Evolutionary conservation across 2,888 invertebrate genomes (phyloP).

Genomic region (Ochropleura plecta): DNA sequence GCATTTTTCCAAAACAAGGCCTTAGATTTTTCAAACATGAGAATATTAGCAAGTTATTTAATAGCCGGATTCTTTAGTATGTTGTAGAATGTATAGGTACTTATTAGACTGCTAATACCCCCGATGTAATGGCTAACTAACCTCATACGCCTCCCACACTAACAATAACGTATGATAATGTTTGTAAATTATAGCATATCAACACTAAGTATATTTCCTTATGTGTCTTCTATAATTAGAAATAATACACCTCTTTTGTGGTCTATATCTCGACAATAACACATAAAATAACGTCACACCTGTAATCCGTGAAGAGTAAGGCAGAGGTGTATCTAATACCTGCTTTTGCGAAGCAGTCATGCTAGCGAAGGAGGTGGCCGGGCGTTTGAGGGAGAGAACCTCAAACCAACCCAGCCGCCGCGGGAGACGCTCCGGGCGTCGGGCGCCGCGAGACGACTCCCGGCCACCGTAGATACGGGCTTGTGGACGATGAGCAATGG

Average conservation of each 20-base stretch:
- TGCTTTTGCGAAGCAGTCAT: too few species aligned
- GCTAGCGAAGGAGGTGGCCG: too few species aligned
- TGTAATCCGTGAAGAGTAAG: too few species aligned
- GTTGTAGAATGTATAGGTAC: slow-evolving; percentile 21
- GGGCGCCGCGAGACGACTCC: too few species aligned
- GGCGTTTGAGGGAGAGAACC: too few species aligned
- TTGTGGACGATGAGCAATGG: too few species aligned
- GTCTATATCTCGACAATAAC: neutral
- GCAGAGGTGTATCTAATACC: too few species aligned
- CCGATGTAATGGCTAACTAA: slow-evolving; percentile 10
- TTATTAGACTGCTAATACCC: slow-evolving; percentile 7
- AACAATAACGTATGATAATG: slow-evolving; percentile 38
- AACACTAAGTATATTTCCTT: slow-evolving; percentile 30
- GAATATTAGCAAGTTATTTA: neutral
- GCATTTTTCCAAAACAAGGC: too few species aligned
- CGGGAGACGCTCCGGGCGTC: too few species aligned
- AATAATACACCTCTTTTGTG: slow-evolving; percentile 3
- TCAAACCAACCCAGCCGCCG: too few species aligned
- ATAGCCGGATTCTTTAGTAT: neutral
- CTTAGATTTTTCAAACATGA: neutral
- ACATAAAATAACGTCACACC: too few species aligned
- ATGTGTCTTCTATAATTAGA: slow-evolving; percentile 11
- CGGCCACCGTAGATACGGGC: too few species aligned
- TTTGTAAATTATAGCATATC: slow-evolving; percentile 27
- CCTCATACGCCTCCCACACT: slow-evolving; percentile 31